These are phyloP conservation scores for Galagoides demidoff DNA, from an alignment of 2,797 vertebrate species.

Conservation along the genomic window DNA sequence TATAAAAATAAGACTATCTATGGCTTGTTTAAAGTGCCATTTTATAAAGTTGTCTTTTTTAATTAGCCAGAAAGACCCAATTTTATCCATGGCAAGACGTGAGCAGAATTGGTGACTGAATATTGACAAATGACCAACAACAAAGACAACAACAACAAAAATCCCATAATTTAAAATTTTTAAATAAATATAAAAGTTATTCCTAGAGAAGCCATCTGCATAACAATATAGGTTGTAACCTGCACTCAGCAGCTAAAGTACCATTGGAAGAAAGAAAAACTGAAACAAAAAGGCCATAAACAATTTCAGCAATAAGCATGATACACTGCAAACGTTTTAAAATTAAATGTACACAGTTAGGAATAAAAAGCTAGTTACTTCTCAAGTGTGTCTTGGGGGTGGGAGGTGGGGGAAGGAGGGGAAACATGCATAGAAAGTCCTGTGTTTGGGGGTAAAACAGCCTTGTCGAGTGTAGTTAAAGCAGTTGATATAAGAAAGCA, in stretches of 20 bases:
- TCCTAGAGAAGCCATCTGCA: slow-evolving; percentile 90
- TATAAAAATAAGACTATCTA: slow-evolving; percentile 84
- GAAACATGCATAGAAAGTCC: slow-evolving; percentile 88
- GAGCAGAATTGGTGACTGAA: slow-evolving; percentile 88
- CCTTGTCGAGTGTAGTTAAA: slow-evolving; percentile 84
- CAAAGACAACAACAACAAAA: slow-evolving; percentile 83
- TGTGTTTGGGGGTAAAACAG: slow-evolving; percentile 80
- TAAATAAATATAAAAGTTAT: slow-evolving; percentile 93
- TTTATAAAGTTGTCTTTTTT: slow-evolving; percentile 84
- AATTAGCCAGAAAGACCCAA: slow-evolving; percentile 87
- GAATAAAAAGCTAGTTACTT: slow-evolving; percentile 79
- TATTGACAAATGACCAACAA: slow-evolving; percentile 89
- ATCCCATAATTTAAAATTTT: slow-evolving; percentile 91
- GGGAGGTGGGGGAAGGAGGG: not conserved
- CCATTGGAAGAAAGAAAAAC: slow-evolving; percentile 83
- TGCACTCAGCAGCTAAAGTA: slow-evolving; percentile 88
- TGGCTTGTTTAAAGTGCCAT: slow-evolving; percentile 90
- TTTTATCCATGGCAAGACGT: slow-evolving; percentile 89
- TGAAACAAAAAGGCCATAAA: slow-evolving; percentile 82
- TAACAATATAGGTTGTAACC: slow-evolving; percentile 87
- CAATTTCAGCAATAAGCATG: slow-evolving; percentile 86
- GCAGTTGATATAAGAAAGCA: slow-evolving; percentile 81
- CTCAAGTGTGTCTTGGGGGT: slow-evolving; percentile 82
- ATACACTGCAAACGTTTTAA: slow-evolving; percentile 83
- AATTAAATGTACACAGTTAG: slow-evolving; percentile 86